Evolutionary conservation across 2,797 vertebrate genomes (phyloP).

Genomic region (Pterois miles): DNA sequence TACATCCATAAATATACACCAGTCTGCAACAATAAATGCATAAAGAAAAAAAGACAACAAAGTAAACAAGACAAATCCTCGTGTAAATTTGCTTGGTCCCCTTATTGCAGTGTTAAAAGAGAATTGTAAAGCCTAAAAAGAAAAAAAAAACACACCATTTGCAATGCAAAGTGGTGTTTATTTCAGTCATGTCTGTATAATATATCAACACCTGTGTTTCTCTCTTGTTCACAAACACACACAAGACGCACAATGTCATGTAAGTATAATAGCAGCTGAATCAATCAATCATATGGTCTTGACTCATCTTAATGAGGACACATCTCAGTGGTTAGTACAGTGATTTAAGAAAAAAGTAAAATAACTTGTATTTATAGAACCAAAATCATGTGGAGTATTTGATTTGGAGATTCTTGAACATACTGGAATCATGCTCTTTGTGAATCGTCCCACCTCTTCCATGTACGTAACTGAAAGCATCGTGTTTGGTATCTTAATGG

Average conservation of each 20-base stretch:
- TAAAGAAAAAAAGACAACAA: constrained; percentile 26
- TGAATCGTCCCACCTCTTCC: constrained; percentile 83
- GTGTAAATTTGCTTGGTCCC: constrained; percentile 87
- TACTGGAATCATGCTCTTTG: constrained; percentile 87
- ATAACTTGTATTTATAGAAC: constrained; percentile 86
- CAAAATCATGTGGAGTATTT: constrained; percentile 85
- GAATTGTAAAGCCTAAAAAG: constrained; percentile 72
- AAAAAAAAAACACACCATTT: constrained; percentile 79
- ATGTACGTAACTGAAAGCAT: constrained; percentile 81
- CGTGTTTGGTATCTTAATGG: constrained; percentile 81
- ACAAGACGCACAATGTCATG: constrained; percentile 49
- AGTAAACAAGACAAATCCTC: constrained; percentile 60
- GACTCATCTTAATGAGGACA: constrained; percentile 78
- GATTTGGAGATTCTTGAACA: constrained; percentile 78
- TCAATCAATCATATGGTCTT: constrained; percentile 68
- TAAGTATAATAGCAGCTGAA: constrained; percentile 69
- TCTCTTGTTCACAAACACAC: constrained; percentile 65
- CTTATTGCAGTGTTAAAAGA: constrained; percentile 86
- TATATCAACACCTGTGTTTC: constrained; percentile 85
- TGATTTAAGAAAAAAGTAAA: constrained; percentile 65
- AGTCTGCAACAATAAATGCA: constrained; percentile 29
- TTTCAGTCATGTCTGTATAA: constrained; percentile 91
- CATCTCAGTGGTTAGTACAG: constrained; percentile 85
- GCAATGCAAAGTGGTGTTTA: constrained; percentile 88
- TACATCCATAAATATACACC: constrained; percentile 10